Evolutionary conservation across 2,888 invertebrate genomes (phyloP).

Genomic region (Onthophagus sagittarius): DNA sequence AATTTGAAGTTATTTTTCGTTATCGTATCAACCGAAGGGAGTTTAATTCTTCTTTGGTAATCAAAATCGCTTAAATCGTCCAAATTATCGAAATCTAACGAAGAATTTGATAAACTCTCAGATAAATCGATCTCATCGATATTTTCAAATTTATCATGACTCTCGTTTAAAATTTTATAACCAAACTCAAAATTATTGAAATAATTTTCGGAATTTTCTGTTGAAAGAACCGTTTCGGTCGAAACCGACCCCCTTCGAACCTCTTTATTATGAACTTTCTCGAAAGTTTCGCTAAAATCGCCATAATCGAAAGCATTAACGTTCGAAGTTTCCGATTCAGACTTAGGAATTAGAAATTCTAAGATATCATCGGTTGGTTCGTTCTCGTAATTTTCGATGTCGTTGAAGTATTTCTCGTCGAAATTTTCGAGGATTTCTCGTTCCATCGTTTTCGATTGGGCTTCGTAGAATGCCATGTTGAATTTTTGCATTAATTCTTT

Average conservation of each 20-base stretch:
- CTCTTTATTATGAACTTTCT: constrained; percentile 28
- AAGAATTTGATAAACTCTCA: constrained; percentile 37
- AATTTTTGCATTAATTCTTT: constrained; percentile 47
- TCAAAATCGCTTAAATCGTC: constrained; percentile 22
- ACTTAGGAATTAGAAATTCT: constrained; percentile 24
- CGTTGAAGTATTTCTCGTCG: constrained; percentile 34
- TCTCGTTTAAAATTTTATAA: neutral
- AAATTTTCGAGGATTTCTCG: constrained; percentile 35
- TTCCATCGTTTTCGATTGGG: constrained; percentile 33
- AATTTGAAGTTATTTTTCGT: constrained; percentile 38
- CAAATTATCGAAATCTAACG: constrained; percentile 35
- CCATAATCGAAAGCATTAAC: constrained; percentile 39
- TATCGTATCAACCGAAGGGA: constrained; percentile 40
- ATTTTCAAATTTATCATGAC: too few species aligned
- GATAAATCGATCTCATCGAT: constrained; percentile 39
- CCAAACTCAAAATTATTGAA: too few species aligned
- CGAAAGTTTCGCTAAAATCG: constrained; percentile 42
- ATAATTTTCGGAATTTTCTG: constrained; percentile 4
- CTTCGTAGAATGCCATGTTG: constrained; percentile 47
- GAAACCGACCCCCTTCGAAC: constrained; percentile 16
- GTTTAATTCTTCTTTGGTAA: constrained; percentile 13
- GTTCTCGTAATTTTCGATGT: constrained; percentile 27
- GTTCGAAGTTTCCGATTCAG: too few species aligned
- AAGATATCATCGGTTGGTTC: constrained; percentile 23
- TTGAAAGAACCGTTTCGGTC: constrained; percentile 18